These are phyloP conservation scores for Ephydatia muelleri DNA, from an alignment of 37 sponge, comb jelly and placozoan genomes.

Conservation along the genomic window DNA sequence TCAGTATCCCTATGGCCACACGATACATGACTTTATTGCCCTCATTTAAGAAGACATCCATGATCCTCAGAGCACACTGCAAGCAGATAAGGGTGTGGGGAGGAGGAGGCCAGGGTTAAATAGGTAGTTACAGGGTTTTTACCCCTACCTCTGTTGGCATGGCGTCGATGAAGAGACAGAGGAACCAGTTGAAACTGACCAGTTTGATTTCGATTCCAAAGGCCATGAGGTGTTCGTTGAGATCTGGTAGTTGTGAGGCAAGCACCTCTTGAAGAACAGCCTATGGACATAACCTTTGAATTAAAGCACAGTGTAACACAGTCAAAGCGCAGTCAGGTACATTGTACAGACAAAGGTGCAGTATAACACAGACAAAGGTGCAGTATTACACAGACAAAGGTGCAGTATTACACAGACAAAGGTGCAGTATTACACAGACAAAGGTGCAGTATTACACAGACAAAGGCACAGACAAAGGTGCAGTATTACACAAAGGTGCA, in stretches of 20 bases:
- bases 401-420: too few species aligned
- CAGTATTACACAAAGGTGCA: too few species aligned
- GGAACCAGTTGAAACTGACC: constrained; percentile 80
- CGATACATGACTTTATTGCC: constrained; percentile 60
- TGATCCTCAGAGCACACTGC: constrained; percentile 53
- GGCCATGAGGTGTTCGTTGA: constrained; percentile 34
- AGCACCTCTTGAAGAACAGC: constrained; percentile 50
- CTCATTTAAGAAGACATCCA: constrained; percentile 68
- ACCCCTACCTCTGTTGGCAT: constrained; percentile 78
- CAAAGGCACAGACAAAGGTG: too few species aligned
- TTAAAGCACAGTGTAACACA: too few species aligned
- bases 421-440: too few species aligned
- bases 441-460: too few species aligned
- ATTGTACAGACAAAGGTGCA: too few species aligned
- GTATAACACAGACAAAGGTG: too few species aligned
- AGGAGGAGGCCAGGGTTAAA: background rate
- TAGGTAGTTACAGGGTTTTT: background rate
- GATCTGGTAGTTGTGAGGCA: constrained; percentile 46
- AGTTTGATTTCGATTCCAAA: constrained; percentile 63
- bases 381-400: too few species aligned
- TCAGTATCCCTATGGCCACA: constrained; percentile 43
- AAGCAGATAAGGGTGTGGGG: background rate
- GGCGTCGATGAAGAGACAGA: constrained; percentile 72
- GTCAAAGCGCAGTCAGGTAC: too few species aligned
- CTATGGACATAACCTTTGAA: constrained; percentile 7